These are phyloP conservation scores for Parauchenoglanis punctatus DNA, from an alignment of 2,797 vertebrate species.

Conservation along the genomic window DNA sequence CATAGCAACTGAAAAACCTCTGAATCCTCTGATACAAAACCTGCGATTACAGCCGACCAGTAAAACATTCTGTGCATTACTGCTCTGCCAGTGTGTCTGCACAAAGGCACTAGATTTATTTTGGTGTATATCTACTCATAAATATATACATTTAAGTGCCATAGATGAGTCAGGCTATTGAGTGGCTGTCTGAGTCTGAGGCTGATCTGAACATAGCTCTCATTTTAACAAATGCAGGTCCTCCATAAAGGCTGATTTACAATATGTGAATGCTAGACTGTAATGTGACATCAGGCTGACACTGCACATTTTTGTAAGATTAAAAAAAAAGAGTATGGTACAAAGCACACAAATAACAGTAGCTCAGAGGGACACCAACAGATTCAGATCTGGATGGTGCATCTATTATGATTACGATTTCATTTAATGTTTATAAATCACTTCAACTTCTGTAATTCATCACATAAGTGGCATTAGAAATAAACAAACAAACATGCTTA, in stretches of 20 bases:
- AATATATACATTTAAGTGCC: constrained; percentile 17
- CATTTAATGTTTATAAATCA: background rate
- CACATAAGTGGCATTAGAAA: background rate
- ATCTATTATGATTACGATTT: background rate
- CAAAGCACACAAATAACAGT: background rate
- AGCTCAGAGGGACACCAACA: background rate
- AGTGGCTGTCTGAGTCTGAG: constrained; percentile 49
- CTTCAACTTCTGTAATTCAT: background rate
- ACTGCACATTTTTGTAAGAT: constrained; percentile 27
- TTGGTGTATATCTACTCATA: constrained; percentile 5
- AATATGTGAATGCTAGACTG: constrained; percentile 40
- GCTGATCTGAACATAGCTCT: constrained; percentile 38
- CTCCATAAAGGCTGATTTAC: constrained; percentile 4
- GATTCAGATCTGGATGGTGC: background rate
- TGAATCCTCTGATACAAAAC: background rate
- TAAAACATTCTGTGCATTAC: constrained; percentile 19
- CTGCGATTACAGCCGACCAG: background rate
- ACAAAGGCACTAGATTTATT: constrained; percentile 32
- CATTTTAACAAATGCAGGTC: constrained; percentile 36
- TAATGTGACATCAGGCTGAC: constrained; percentile 48
- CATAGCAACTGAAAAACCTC: constrained; percentile 12
- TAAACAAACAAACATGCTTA: background rate
- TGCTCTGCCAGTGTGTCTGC: constrained; percentile 26
- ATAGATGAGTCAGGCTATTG: constrained; percentile 50
- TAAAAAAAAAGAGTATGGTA: background rate